phyloP scores from a whole-genome alignment of 2,113 vertebrate species.

The Caracal caracal region DNA sequence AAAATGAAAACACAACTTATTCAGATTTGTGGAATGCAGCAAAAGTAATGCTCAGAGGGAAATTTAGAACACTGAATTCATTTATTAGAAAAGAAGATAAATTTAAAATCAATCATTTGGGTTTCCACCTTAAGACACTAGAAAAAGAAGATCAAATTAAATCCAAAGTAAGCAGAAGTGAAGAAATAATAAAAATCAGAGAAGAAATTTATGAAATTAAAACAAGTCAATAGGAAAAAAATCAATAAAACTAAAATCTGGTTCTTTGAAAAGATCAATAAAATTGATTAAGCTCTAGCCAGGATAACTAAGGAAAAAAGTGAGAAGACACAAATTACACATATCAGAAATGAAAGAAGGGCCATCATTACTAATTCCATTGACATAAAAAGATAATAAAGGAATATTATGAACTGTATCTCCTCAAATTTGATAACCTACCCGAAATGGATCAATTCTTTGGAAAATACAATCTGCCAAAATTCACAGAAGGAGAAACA shows the following conservation, averaged over 20 bases:
- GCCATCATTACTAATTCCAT: neutral
- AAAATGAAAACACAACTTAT: neutral
- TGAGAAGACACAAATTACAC: neutral
- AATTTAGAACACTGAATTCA: neutral
- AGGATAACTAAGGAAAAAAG: neutral
- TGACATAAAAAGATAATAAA: neutral
- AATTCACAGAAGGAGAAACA: neutral
- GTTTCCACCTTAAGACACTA: neutral
- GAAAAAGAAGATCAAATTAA: neutral
- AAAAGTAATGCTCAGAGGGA: neutral
- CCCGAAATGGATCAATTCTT: neutral
- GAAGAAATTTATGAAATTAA: neutral
- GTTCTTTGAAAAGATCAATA: neutral
- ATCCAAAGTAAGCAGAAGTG: neutral
- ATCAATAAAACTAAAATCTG: neutral
- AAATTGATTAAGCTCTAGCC: neutral
- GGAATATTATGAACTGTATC: neutral
- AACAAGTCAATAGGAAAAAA: neutral
- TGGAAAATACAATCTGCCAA: neutral
- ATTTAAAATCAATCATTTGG: neutral
- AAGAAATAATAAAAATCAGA: neutral
- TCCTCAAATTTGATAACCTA: neutral
- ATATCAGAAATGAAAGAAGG: neutral
- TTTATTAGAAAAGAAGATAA: neutral
- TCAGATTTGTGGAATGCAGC: neutral